These are phyloP conservation scores for Neotoxoptera formosana DNA, from an alignment of 1,140 invertebrate species.

Conservation along the genomic window DNA sequence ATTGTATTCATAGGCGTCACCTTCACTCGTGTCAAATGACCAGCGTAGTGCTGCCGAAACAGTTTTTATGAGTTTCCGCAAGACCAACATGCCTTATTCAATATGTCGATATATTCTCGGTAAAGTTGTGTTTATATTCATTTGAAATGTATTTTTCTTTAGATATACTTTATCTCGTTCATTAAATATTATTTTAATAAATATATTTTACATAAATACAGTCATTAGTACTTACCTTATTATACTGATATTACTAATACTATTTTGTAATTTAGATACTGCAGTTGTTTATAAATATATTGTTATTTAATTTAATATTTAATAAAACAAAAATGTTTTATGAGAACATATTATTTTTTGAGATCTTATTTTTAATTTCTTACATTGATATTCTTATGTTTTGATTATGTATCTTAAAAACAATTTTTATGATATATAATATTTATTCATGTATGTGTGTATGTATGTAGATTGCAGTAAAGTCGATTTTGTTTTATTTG, in stretches of 20 bases:
- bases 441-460: not conserved
- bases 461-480: conserved; percentile 72
- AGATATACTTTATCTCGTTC: not conserved
- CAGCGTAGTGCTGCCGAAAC: conserved; percentile 81
- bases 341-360: not conserved
- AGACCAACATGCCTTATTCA: conserved; percentile 81
- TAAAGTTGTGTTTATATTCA: conserved; percentile 62
- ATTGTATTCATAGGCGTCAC: conserved; percentile 73
- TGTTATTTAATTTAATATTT: not conserved
- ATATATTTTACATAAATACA: too few species aligned
- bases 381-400: not conserved
- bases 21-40: conserved; percentile 78
- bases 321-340: not conserved
- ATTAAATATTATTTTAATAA: not conserved
- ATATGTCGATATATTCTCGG: conserved; percentile 81
- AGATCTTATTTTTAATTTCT: not conserved
- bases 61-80: conserved; percentile 82
- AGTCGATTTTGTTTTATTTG: conserved; percentile 86
- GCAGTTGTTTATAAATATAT: not conserved
- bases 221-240: not conserved
- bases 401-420: not conserved
- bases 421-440: too few species aligned
- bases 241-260: not conserved
- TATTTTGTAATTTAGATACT: not conserved
- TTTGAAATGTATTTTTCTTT: not conserved